Base-by-base conservation (phyloP, 2,113 vertebrate species). In the Orthonyx spaldingii region DNA sequence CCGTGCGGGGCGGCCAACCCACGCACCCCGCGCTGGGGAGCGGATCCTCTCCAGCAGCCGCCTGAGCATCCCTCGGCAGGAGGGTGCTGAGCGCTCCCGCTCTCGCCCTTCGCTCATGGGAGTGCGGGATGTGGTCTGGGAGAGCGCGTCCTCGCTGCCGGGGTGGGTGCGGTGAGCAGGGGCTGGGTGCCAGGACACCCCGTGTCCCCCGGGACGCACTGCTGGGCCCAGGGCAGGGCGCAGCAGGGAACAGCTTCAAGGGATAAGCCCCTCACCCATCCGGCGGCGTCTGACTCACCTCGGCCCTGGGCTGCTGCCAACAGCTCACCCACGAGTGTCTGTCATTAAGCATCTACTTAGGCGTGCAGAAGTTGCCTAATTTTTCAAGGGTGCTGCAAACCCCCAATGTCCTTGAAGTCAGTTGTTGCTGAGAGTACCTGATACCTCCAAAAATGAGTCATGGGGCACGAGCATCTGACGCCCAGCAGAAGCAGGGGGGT, bases 291-390 rank as follows among this genome's bases (percentile, higher is more conserved):
- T 92, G 65, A 47, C 46, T 90, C 47, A 23, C 18, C n/a, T 39
- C 2, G 52, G 44, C 23, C 66, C 63, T 92, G 94, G 80, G 66
- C 63, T 77, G 71, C 89, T 88, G 93, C 91, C 94, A 95, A 60
- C n/a, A 20, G 10, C 52, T 92, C 66, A 28, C 83, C 53, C 79
- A 76, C 65, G 64, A 94, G 81, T 82, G 78, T 37, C 85, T 91
- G 56, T 95, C 90, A 84, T 94, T 87, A 87, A 87, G 85, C 74
- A 89, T 75, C 88, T 90, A 37, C 69, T 94, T 78, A 90, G 83
- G 86, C 1, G 1, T 83, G 79, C 56, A 80, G 71, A 86, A 92
- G 77, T 91, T 84, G 80, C 60, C 87, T 87, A 72, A 92, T 96
- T 94, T 95, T 74, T 74, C 81, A 92, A 91, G 87, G 56, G 39